Conservation (phyloP, 2,888 invertebrate genomes). For the Ecliptopera silaceata region DNA sequence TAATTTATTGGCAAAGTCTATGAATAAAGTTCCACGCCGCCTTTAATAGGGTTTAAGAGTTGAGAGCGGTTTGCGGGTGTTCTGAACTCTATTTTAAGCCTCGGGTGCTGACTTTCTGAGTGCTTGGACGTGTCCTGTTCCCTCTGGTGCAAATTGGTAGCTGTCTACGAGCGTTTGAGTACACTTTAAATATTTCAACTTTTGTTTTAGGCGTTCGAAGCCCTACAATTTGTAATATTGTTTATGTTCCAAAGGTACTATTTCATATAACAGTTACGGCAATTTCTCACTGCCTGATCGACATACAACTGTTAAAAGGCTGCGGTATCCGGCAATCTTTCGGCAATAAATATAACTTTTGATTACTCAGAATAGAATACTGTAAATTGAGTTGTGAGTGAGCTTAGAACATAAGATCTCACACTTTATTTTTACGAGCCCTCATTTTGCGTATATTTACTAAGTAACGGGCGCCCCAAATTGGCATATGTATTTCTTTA, state of each 20-base stretch:
- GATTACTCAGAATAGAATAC: constrained; percentile 35
- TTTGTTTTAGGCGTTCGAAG: not conserved
- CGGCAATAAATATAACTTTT: constrained; percentile 35
- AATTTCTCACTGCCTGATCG: constrained; percentile 33
- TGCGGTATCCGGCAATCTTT: constrained; percentile 28
- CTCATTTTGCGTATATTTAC: constrained; percentile 46
- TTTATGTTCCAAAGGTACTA: constrained; percentile 11
- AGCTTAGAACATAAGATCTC: constrained; percentile 41
- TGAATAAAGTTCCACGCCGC: constrained; percentile 53
- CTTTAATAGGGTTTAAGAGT: constrained; percentile 69
- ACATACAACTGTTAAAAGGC: constrained; percentile 27
- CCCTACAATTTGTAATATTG: not conserved
- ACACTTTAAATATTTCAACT: not conserved
- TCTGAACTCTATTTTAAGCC: constrained; percentile 62
- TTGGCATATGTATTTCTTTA: constrained; percentile 31
- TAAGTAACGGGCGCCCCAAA: constrained; percentile 54
- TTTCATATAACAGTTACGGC: constrained; percentile 28
- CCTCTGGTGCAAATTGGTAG: constrained; percentile 26
- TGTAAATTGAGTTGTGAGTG: constrained; percentile 35
- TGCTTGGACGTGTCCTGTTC: constrained; percentile 68
- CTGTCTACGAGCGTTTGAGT: constrained; percentile 4
- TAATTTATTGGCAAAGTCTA: constrained; percentile 47
- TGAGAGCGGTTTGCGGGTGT: constrained; percentile 61
- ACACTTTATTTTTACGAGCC: constrained; percentile 47
- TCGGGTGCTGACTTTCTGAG: constrained; percentile 62